Evolutionary conservation across 2,113 vertebrate genomes (phyloP).

Genomic region (Anguilla japonica): DNA sequence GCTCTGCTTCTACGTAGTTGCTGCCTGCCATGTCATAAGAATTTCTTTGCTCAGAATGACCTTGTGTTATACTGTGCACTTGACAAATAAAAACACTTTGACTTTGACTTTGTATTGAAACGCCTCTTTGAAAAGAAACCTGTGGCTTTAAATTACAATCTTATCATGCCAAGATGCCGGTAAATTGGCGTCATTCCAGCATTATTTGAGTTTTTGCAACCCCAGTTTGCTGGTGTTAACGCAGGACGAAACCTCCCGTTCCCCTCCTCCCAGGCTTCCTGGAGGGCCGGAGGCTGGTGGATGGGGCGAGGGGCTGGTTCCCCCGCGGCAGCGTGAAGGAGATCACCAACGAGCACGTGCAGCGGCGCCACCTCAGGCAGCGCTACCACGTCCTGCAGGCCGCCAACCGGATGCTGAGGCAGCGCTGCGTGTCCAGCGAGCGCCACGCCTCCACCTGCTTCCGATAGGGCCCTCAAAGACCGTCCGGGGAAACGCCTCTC

Average conservation of each 20-base stretch:
- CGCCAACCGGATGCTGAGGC: slow-evolving; percentile 31
- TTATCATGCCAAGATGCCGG: neutral
- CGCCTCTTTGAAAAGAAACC: neutral
- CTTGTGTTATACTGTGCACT: too few species aligned
- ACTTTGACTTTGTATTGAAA: too few species aligned
- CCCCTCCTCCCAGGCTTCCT: slow-evolving; percentile 31
- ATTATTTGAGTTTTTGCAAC: neutral
- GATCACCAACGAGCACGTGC: slow-evolving; percentile 43
- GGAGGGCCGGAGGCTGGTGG: slow-evolving; percentile 31
- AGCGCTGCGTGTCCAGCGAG: neutral
- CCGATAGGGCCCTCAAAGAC: slow-evolving; percentile 1
- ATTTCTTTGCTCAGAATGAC: too few species aligned
- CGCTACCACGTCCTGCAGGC: slow-evolving; percentile 37
- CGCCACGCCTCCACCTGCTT: slow-evolving; percentile 28
- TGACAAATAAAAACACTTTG: too few species aligned
- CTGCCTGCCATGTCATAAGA: too few species aligned
- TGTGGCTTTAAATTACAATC: neutral
- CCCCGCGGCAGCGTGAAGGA: slow-evolving; percentile 35
- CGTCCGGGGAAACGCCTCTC: neutral
- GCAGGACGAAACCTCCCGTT: neutral
- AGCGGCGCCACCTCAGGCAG: slow-evolving; percentile 38
- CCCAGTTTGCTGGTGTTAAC: neutral
- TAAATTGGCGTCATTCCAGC: neutral
- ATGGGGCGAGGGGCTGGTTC: slow-evolving; percentile 42
- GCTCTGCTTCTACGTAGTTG: too few species aligned